These are phyloP conservation scores for Pararge aegeria DNA, from an alignment of 1,140 invertebrate species.

Conservation along the genomic window DNA sequence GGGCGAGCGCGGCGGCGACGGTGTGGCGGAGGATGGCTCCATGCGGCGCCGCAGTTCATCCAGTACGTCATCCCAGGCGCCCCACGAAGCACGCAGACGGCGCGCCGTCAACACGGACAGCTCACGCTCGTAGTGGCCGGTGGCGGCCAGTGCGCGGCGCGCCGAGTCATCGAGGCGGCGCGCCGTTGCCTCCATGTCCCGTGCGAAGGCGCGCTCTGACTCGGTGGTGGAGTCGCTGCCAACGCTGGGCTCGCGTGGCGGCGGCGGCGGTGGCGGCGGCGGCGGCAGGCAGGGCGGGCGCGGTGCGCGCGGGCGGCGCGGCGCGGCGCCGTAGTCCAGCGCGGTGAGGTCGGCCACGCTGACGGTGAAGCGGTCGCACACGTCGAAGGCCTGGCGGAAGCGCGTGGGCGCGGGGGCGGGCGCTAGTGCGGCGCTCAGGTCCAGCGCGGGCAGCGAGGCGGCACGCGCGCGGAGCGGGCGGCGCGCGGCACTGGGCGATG, in stretches of 20 bases:
- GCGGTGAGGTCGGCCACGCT: constrained; percentile 76
- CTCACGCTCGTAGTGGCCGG: constrained; percentile 76
- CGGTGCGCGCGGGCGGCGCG: constrained; percentile 53
- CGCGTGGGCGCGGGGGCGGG: constrained; percentile 55
- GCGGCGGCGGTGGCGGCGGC: constrained; percentile 42
- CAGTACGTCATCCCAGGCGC: constrained; percentile 73
- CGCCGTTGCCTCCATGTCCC: constrained; percentile 74
- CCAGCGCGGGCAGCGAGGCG: constrained; percentile 70
- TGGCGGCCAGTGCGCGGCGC: constrained; percentile 58
- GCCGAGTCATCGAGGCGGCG: constrained; percentile 65
- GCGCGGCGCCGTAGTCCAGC: constrained; percentile 64
- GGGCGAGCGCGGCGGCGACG: constrained; percentile 60
- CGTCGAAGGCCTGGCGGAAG: constrained; percentile 70
- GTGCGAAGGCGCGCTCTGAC: constrained; percentile 67
- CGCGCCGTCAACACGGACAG: constrained; percentile 77
- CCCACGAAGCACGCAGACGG: constrained; percentile 65
- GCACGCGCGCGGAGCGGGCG: constrained; percentile 72
- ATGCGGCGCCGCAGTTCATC: constrained; percentile 68
- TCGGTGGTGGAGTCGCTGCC: constrained; percentile 76
- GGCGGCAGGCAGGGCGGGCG: constrained; percentile 44
- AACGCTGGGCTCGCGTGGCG: constrained; percentile 60
- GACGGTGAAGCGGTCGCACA: constrained; percentile 68
- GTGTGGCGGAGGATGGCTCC: constrained; percentile 50
- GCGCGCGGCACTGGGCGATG: constrained; percentile 54
- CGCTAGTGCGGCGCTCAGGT: constrained; percentile 76